A percentile compares a stretch with the other conserved stretches of the same genome.
These are phyloP conservation scores for Hydrochoerus hydrochaeris DNA, from an alignment of 2,113 vertebrate genomes.

Conservation along the genomic window DNA sequence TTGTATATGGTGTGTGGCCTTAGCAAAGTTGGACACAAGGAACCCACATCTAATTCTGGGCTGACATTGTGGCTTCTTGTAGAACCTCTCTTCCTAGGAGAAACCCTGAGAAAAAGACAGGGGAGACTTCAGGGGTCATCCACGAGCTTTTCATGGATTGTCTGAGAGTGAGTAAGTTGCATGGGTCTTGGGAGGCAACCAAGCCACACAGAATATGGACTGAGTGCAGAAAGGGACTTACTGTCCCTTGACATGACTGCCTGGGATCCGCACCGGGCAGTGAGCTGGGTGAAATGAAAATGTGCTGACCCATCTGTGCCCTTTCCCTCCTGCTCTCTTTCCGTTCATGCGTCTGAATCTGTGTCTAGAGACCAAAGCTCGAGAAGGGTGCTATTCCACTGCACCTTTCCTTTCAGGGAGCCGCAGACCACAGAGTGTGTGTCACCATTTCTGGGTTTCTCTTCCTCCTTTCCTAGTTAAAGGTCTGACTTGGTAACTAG, in stretches of 20 bases:
- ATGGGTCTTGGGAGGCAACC: rapidly evolving
- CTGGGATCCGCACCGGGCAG: neutral
- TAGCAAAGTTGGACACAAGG: neutral
- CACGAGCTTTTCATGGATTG: neutral
- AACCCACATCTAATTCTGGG: neutral
- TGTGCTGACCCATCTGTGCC: neutral
- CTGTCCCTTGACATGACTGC: neutral
- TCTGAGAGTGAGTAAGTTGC: neutral
- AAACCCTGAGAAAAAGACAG: neutral
- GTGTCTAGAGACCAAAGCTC: neutral
- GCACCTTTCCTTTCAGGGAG: neutral
- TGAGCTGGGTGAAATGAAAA: neutral
- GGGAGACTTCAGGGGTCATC: neutral
- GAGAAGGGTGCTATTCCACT: neutral
- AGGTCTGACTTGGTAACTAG: neutral
- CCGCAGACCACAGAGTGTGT: neutral
- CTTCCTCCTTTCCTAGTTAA: neutral
- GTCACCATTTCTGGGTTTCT: neutral
- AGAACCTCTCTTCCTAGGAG: neutral
- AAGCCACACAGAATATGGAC: rapidly evolving
- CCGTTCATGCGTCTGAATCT: neutral
- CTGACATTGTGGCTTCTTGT: neutral
- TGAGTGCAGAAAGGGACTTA: neutral
- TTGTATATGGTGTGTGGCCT: neutral
- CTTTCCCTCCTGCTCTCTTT: neutral